Percentiles rank a stretch among this genome's conserved stretches.
phyloP scores from a whole-genome alignment of 1,140 invertebrate species.

The Drosophila truncata region DNA sequence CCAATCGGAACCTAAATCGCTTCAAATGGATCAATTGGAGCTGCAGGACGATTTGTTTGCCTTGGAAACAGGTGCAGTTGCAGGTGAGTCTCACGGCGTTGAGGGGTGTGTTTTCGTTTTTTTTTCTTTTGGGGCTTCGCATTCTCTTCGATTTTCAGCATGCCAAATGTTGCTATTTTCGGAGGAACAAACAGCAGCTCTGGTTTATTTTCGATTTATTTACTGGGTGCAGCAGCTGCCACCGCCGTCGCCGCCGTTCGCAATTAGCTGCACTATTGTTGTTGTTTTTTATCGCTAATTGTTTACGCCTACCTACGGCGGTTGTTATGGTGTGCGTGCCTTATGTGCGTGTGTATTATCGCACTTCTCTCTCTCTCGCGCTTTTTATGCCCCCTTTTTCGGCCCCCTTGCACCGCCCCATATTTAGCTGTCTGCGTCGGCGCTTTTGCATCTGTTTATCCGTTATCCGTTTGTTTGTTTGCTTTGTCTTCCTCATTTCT shows the following conservation, averaged over 20 bases:
- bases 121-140: background rate
- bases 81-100: conserved; percentile 19
- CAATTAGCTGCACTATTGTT: conserved; percentile 30
- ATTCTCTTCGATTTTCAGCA: conserved; percentile 1
- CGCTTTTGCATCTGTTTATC: conserved; percentile 49
- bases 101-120: background rate
- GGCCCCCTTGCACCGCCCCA: conserved; percentile 1
- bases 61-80: conserved; percentile 27
- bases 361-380: conserved; percentile 14
- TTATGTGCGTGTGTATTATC: conserved; percentile 28
- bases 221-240: conserved; percentile 54
- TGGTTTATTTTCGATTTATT: conserved; percentile 55
- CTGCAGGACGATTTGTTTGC: conserved; percentile 54
- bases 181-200: conserved; percentile 35
- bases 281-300: conserved; percentile 52
- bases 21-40: conserved; percentile 54
- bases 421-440: conserved; percentile 51
- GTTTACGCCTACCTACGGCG: conserved; percentile 68
- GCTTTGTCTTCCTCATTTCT: conserved; percentile 61
- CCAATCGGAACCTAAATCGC: conserved; percentile 1
- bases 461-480: conserved; percentile 51
- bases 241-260: conserved; percentile 3
- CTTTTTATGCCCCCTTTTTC: background rate
- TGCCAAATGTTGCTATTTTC: conserved; percentile 44
- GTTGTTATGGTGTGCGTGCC: conserved; percentile 13